A percentile compares a stretch with the other conserved stretches of the same genome.
Evolutionary conservation across 2,113 vertebrate species (phyloP).

Genomic region (Dicentrarchus labrax): DNA sequence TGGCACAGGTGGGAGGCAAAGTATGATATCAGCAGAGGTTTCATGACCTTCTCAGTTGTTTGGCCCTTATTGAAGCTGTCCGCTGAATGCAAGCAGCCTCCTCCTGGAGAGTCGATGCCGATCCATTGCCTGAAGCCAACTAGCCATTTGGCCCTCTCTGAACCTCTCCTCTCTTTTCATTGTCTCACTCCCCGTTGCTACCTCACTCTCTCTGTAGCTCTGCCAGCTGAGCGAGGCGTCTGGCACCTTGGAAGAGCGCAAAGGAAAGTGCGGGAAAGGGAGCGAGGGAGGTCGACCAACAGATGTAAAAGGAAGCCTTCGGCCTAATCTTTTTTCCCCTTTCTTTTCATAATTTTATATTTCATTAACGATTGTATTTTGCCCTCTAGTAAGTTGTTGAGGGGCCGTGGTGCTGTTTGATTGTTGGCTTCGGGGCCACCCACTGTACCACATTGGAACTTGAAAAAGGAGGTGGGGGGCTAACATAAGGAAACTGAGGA

Average conservation of each 20-base stretch:
- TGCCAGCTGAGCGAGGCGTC: conserved; percentile 51
- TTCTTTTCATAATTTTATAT: conserved; percentile 29
- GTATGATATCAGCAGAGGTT: conserved; percentile 25
- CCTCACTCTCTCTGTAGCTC: conserved; percentile 36
- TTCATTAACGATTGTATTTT: conserved; percentile 27
- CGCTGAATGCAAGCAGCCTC: conserved; percentile 40
- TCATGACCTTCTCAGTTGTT: conserved; percentile 37
- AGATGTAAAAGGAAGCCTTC: conserved; percentile 15
- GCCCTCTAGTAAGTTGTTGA: background rate
- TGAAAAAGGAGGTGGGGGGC: too few species aligned
- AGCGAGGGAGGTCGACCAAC: conserved; percentile 16
- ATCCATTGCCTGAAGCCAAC: conserved; percentile 54
- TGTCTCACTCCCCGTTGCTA: conserved; percentile 41
- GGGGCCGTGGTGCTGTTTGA: conserved; percentile 14
- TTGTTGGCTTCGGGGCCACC: background rate
- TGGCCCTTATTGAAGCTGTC: conserved; percentile 46
- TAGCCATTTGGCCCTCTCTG: conserved; percentile 58
- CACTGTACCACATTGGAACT: background rate
- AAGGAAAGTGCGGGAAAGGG: conserved; percentile 15
- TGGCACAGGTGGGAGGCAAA: conserved; percentile 28
- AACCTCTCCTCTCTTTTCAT: conserved; percentile 55
- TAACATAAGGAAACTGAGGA: background rate
- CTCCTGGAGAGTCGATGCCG: conserved; percentile 39
- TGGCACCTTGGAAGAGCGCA: conserved; percentile 33
- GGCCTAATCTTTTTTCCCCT: background rate